A percentile compares a stretch with the other conserved stretches of the same genome.
Conservation (phyloP, 2,888 invertebrate genomes). For the Fragum whitleyi region DNA sequence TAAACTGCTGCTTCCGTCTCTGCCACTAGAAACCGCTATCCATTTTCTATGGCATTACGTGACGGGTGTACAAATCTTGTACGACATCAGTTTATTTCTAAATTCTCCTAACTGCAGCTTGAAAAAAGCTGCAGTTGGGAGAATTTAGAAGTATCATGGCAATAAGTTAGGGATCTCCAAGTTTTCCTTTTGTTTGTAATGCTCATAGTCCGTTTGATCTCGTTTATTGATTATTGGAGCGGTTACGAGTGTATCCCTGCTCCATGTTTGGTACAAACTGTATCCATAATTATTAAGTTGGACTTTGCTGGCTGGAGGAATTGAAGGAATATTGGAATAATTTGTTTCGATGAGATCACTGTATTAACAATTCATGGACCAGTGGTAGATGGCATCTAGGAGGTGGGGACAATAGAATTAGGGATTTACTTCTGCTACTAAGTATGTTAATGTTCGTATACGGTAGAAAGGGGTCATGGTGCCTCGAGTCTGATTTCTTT, state of each 20-base stretch:
- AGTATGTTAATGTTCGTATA: conserved; percentile 11
- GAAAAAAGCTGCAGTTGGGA: background rate
- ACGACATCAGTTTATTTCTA: background rate
- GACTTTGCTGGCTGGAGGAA: conserved; percentile 53
- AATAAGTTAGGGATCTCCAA: conserved; percentile 38
- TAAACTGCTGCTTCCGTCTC: conserved; percentile 15
- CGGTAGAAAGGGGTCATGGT: background rate
- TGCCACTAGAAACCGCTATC: conserved; percentile 11
- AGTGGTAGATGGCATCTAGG: conserved; percentile 20
- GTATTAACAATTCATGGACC: conserved; percentile 61
- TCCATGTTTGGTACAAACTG: conserved; percentile 54
- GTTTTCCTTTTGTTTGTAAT: conserved; percentile 58
- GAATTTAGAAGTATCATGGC: background rate
- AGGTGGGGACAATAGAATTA: conserved; percentile 11
- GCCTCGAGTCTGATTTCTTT: conserved; percentile 11
- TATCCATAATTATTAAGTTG: conserved; percentile 66
- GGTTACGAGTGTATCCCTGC: conserved; percentile 50
- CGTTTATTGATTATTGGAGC: conserved; percentile 62
- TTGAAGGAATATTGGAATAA: conserved; percentile 64
- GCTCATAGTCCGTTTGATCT: conserved; percentile 57
- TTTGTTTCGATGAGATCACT: conserved; percentile 64
- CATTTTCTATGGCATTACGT: conserved; percentile 15
- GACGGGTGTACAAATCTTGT: conserved; percentile 45
- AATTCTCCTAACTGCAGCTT: background rate
- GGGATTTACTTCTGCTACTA: conserved; percentile 12